These are phyloP conservation scores for Zosterops lateralis DNA, from an alignment of 2,113 vertebrate genomes.

Conservation along the genomic window DNA sequence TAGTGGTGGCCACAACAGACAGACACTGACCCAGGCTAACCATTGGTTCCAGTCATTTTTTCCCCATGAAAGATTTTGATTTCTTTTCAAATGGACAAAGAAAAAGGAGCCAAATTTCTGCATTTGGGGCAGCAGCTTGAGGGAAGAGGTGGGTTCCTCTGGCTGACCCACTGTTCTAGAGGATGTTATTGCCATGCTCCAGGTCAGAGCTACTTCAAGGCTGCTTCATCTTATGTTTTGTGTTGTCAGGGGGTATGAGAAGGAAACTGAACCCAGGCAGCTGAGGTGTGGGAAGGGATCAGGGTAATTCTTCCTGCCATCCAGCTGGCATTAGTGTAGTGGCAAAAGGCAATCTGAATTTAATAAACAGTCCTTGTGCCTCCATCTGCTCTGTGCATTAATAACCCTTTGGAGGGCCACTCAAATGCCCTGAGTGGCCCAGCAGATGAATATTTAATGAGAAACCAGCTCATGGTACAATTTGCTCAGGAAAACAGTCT, in stretches of 20 bases:
- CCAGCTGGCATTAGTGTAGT: neutral
- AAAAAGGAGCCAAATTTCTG: neutral
- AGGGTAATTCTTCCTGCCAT: neutral
- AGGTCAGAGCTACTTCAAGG: neutral
- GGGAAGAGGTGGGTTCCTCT: neutral
- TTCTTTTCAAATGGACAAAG: neutral
- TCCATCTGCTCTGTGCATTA: neutral
- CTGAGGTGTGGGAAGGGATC: neutral
- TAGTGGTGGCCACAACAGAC: neutral
- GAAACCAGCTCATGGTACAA: neutral
- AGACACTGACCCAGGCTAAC: neutral
- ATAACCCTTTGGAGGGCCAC: neutral
- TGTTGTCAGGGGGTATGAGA: neutral
- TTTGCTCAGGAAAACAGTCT: neutral
- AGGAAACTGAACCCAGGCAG: neutral
- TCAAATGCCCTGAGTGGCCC: neutral
- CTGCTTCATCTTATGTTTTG: neutral
- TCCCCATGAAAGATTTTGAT: neutral
- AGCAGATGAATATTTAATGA: neutral
- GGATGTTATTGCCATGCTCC: accelerated
- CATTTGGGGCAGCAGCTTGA: neutral
- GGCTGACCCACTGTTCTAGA: neutral
- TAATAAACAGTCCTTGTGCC: neutral
- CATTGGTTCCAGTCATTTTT: neutral
- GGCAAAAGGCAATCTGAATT: neutral